Base-by-base conservation (phyloP, 1,140 invertebrate species). In the Microplitis demolitor region DNA sequence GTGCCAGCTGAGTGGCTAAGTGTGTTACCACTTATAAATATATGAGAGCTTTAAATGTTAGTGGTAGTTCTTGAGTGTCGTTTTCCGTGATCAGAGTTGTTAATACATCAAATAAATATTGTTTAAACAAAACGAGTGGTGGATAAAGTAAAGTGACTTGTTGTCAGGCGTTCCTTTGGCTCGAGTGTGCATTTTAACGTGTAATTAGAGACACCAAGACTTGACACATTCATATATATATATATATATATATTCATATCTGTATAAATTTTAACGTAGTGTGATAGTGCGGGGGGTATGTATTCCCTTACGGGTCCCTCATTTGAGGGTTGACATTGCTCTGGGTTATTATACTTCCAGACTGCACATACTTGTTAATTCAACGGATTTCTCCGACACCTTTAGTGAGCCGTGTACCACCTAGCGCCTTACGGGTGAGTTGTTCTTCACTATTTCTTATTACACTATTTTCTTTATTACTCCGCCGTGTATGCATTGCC, bases 291-390 rank as follows among this genome's bases (percentile, higher is more conserved):
- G 24, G 24, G 50, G 45, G 56, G 50, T 9, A 74, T 74, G 73
- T 54, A 63, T 74, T 45, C 63, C 64, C 56, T 39, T 51, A 61
- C n/a, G 45, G 54, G 63, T 66, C 73, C 73, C 73, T 74, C 68
- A 37, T 54, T 71, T 62, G 68, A 71, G 73, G 73, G 73, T 74
- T 74, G 73, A 74, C 60, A 58, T 68, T 64, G 56, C 58, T 50
- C 56, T 53, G 50, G 50, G 37, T 67, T 53, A 67, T 54, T 34
- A 67, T 13, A 39, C 11, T 54, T 8, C 33, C 45, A 66, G 53
- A 53, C 39, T 13, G 33, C 53, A 31, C 39, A 67, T 39, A 51
- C 14, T 58, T 60, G 11, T 60, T n/a, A 61, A 24, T 31, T 61
- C 53, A 35, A 66, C 37, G 45, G 39, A 61, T 39, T 66, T 68